These are phyloP conservation scores for Scolopax bukidnonensis DNA, from an alignment of 2,797 vertebrate species.

Conservation along the genomic window DNA sequence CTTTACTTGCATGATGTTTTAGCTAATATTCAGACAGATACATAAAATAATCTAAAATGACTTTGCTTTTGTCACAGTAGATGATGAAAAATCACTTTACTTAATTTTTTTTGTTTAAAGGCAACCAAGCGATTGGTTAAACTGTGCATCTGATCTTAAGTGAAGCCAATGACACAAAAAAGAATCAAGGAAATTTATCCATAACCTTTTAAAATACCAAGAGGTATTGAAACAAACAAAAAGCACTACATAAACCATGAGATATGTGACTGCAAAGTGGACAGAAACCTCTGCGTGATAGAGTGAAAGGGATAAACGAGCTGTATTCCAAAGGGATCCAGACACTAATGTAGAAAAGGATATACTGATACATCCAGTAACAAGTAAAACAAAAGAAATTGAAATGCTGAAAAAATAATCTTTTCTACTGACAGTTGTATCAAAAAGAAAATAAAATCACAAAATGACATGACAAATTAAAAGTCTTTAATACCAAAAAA, in stretches of 20 bases:
- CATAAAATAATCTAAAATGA: neutral
- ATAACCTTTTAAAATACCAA: neutral
- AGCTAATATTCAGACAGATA: neutral
- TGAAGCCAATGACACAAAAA: neutral
- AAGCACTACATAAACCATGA: neutral
- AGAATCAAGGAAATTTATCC: neutral
- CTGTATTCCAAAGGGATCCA: neutral
- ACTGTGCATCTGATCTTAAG: neutral
- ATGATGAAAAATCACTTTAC: neutral
- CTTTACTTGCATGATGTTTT: neutral
- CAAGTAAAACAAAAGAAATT: neutral
- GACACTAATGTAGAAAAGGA: neutral
- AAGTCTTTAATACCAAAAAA: neutral
- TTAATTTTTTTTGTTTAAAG: neutral
- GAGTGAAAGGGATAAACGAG: neutral
- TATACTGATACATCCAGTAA: neutral
- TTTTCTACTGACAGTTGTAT: neutral
- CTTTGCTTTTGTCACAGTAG: neutral
- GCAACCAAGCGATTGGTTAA: neutral
- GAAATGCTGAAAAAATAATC: neutral
- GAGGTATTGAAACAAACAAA: neutral
- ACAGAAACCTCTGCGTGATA: neutral
- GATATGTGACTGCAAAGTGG: neutral
- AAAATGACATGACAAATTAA: neutral
- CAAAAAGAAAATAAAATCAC: neutral